Evolutionary conservation across 2,888 invertebrate species (phyloP), one percentile per base, ranked within the genome.

Genomic region (Drosophila hamatofila): DNA sequence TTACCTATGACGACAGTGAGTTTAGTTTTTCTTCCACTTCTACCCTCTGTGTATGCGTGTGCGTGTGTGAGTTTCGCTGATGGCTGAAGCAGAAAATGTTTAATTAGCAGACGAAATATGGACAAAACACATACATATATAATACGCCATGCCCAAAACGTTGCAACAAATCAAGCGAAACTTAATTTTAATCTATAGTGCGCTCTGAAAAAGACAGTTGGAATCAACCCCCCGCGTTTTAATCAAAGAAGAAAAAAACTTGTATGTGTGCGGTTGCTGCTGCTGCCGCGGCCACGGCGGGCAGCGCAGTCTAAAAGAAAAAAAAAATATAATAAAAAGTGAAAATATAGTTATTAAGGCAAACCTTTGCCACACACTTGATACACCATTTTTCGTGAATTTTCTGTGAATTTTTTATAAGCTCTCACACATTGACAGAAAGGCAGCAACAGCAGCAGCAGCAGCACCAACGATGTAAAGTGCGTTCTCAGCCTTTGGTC

Each of bases 1-100:
- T 69, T 72, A 79, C 71, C 80, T 88, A 84, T 84, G 83, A 84
- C 90, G 83, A 84, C 90, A 89, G 83, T 84, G 90, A 84, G 83
- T 84, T 84, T 81, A 76, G 77, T 80, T 77, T 49, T 77, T 80
- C 69, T 60, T 76, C 51, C 48, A 62, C 48, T 69, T 79, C 72
- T 77, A 71, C 77, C 60, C 62, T 75, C 58, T 69, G 49, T 79
- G 58, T 65, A 42, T 79, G 69, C 60, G 76, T 81, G 72, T 85
- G 72, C 57, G 80, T 84, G 86, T 69, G 81, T 89, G 72, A 70
- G 83, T 74, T 85, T 88, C 69, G 68, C 79, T 83, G 75, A 76
- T 86, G 83, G 81, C 73, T 74, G 81, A 83, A 67, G 52, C 67
- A 62, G 75, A 84, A 89, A 88, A 68, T 79, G 86, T 88, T 89